phyloP scores from a whole-genome alignment of 2,797 vertebrate genomes.

The Peromyscus aztecus region DNA sequence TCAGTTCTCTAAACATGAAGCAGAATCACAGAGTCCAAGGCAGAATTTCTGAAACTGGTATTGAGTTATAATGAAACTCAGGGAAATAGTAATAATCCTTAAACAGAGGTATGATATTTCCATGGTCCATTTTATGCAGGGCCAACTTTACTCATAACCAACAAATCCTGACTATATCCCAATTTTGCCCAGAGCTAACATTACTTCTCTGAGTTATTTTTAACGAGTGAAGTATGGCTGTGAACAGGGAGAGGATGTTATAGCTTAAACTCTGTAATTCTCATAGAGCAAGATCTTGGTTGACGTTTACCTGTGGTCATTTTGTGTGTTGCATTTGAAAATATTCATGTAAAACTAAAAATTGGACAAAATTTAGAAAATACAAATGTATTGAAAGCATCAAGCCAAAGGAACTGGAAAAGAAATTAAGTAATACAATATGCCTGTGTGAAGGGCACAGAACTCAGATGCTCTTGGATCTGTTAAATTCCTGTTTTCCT shows the following conservation, averaged over 20 bases:
- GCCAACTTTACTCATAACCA: background rate
- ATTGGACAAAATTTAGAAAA: constrained; percentile 67
- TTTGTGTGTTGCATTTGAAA: constrained; percentile 1
- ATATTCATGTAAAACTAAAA: constrained; percentile 47
- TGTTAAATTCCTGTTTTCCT: constrained; percentile 76
- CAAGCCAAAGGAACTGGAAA: constrained; percentile 71
- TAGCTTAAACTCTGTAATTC: constrained; percentile 41
- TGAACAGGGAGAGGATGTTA: background rate
- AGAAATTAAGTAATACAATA: constrained; percentile 79
- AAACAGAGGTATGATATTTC: background rate
- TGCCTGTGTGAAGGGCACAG: constrained; percentile 57
- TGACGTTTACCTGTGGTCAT: background rate
- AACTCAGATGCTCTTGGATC: constrained; percentile 70
- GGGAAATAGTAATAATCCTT: background rate
- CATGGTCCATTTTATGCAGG: background rate
- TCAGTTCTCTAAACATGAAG: background rate
- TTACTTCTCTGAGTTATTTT: background rate
- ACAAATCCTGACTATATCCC: background rate
- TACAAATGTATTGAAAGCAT: constrained; percentile 65
- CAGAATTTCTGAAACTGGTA: background rate
- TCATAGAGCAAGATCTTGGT: background rate
- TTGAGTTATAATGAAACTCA: background rate
- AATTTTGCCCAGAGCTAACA: background rate
- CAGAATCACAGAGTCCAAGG: background rate
- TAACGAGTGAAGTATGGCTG: background rate